These are phyloP conservation scores for Eumaeus atala DNA, from an alignment of 1,140 invertebrate genomes.

Conservation along the genomic window DNA sequence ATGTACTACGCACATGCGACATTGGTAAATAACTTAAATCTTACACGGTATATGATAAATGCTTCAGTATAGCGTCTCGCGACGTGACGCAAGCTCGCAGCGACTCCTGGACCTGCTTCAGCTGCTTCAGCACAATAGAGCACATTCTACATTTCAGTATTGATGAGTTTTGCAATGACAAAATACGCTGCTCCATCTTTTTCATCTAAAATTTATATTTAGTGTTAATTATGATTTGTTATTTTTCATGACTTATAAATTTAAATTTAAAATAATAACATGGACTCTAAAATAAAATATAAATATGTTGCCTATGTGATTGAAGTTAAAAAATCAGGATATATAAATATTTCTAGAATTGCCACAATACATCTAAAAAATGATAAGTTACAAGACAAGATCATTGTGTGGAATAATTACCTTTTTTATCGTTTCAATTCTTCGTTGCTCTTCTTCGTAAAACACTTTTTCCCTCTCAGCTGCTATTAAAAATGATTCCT, in stretches of 20 bases:
- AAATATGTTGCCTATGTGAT: too few species aligned
- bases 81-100: conserved; percentile 76
- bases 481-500: conserved; percentile 79
- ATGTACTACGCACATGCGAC: too few species aligned
- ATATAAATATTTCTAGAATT: too few species aligned
- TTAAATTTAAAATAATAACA: too few species aligned
- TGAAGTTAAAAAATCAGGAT: too few species aligned
- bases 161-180: conserved; percentile 80
- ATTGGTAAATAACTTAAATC: conserved; percentile 21
- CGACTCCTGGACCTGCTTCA: conserved; percentile 76
- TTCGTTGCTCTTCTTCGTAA: conserved; percentile 76
- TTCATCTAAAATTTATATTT: conserved; percentile 75
- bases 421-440: conserved; percentile 77
- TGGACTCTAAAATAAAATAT: too few species aligned
- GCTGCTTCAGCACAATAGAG: conserved; percentile 75
- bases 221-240: too few species aligned
- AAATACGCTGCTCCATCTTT: conserved; percentile 81
- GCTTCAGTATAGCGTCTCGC: conserved; percentile 80
- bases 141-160: conserved; percentile 80
- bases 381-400: neutral
- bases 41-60: conserved; percentile 88
- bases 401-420: conserved; percentile 55
- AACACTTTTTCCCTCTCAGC: conserved; percentile 79
- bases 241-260: too few species aligned
- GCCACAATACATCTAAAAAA: neutral